These are phyloP conservation scores for Dendrolimus houi DNA, from an alignment of 2,888 invertebrate species.

Conservation along the genomic window DNA sequence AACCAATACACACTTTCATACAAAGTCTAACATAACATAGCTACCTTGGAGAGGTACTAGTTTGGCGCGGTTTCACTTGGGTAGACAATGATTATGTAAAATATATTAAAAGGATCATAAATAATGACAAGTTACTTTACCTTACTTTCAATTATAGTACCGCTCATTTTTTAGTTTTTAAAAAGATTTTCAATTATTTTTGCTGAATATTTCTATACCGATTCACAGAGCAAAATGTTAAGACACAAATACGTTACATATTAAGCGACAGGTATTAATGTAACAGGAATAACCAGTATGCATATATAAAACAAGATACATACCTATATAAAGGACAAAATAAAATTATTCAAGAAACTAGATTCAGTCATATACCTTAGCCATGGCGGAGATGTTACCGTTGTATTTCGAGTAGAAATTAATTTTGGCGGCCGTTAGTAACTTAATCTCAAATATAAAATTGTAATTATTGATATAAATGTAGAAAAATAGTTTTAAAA, in stretches of 20 bases:
- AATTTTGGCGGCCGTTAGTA: constrained; percentile 71
- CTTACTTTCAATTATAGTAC: constrained; percentile 28
- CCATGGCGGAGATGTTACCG: constrained; percentile 80
- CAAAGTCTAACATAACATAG: no score
- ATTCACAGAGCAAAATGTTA: neutral
- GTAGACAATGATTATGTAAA: no score
- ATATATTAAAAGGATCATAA: no score
- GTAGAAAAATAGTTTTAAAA: neutral
- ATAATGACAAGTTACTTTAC: constrained; percentile 15
- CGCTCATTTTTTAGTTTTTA: constrained; percentile 24
- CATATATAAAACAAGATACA: constrained; percentile 21
- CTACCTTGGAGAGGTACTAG: no score
- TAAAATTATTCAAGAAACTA: no score
- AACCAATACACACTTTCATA: no score
- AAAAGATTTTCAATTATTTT: no score
- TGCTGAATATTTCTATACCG: no score
- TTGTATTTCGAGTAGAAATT: constrained; percentile 81
- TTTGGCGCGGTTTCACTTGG: no score
- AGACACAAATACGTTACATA: neutral
- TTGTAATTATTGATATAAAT: neutral
- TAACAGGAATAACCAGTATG: constrained; percentile 39
- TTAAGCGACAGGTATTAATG: constrained; percentile 2
- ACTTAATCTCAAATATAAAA: constrained; percentile 6
- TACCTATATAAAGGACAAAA: no score
- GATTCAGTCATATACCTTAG: constrained; percentile 70